These are phyloP conservation scores for Rhinoderma darwinii DNA, from an alignment of 2,113 vertebrate species.

Conservation along the genomic window DNA sequence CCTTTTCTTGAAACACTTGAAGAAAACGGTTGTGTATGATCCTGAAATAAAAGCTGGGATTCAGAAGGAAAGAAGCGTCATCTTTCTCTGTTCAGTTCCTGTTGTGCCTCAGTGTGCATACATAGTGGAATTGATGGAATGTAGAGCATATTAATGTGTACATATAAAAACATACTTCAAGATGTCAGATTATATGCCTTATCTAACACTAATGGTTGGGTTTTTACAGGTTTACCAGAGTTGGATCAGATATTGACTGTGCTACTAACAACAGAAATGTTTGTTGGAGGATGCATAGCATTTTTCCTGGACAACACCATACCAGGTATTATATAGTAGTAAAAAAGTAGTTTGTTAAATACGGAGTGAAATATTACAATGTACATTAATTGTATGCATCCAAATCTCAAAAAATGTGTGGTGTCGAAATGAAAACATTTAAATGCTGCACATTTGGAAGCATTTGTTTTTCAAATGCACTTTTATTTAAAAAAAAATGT, in stretches of 20 bases:
- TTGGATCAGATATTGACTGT: slow-evolving; percentile 94
- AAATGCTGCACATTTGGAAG: too few species aligned
- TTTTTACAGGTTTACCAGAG: slow-evolving; percentile 80
- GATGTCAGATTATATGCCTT: not conserved
- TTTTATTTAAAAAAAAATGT: too few species aligned
- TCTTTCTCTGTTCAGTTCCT: not conserved
- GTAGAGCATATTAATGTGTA: too few species aligned
- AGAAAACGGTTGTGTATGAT: not conserved
- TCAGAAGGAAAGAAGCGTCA: too few species aligned
- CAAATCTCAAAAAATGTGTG: not conserved
- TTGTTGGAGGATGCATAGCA: slow-evolving; percentile 91
- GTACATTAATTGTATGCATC: not conserved
- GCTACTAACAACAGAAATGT: slow-evolving; percentile 96
- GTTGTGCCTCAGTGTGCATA: too few species aligned
- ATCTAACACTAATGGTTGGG: not conserved
- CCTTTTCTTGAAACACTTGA: too few species aligned
- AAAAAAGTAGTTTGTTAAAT: too few species aligned
- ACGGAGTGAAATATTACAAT: not conserved
- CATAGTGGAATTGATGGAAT: not conserved
- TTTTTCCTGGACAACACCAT: slow-evolving; percentile 95
- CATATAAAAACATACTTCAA: not conserved
- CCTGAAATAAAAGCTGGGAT: not conserved
- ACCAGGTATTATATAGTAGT: slow-evolving; percentile 76
- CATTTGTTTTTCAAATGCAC: too few species aligned
- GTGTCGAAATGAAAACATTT: too few species aligned